These are phyloP conservation scores for Beroe ovata DNA, from an alignment of 37 sponge, comb jelly and placozoan species.

Conservation along the genomic window DNA sequence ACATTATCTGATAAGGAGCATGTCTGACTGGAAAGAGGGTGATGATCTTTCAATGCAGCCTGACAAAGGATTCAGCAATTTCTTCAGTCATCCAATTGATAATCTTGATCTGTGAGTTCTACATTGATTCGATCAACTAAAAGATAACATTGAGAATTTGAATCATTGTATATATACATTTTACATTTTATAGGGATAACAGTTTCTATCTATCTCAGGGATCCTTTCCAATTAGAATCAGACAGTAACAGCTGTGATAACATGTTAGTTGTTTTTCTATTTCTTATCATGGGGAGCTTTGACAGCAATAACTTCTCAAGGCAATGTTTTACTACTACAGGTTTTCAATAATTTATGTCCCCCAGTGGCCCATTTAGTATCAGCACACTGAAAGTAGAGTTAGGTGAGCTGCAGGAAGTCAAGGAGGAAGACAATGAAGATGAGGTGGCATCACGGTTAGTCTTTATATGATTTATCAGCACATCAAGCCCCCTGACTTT, in stretches of 20 bases:
- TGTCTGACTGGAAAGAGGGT: slow-evolving; percentile 39
- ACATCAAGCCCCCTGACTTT: too few species aligned
- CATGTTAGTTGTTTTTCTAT: too few species aligned
- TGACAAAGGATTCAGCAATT: slow-evolving; percentile 2
- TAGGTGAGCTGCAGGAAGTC: slow-evolving; percentile 26
- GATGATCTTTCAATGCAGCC: slow-evolving; percentile 7
- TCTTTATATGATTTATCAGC: too few species aligned
- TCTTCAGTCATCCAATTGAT: slow-evolving; percentile 33
- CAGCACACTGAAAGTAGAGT: slow-evolving; percentile 28
- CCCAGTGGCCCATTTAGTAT: slow-evolving; percentile 35
- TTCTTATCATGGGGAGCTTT: too few species aligned
- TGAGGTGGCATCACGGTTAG: not conserved
- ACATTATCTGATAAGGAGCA: too few species aligned
- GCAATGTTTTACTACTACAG: too few species aligned
- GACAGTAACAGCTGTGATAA: too few species aligned
- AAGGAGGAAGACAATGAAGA: not conserved
- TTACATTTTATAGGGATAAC: not conserved
- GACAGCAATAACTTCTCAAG: too few species aligned
- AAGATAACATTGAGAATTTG: not conserved
- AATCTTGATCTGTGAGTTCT: slow-evolving; percentile 2
- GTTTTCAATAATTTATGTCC: too few species aligned
- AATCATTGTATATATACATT: not conserved
- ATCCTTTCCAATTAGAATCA: slow-evolving; percentile 15
- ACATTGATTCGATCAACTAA: not conserved
- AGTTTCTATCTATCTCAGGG: slow-evolving; percentile 16